Conservation (phyloP, 2,888 invertebrate genomes). For the Chaetogeoica ovagalla region DNA sequence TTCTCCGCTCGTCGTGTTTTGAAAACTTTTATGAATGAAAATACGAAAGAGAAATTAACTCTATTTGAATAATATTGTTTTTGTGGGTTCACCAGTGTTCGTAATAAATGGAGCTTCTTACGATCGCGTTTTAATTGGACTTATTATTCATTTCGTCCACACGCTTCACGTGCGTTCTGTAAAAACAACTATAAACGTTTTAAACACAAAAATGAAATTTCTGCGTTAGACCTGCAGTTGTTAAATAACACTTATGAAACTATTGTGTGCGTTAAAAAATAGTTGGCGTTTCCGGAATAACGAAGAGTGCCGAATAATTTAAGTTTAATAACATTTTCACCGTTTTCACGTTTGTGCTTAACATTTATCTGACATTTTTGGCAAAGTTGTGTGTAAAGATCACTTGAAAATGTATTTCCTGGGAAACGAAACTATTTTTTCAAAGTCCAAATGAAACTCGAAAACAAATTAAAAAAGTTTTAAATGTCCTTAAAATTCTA, state of each 20-base stretch:
- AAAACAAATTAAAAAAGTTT: neutral
- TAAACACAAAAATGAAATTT: neutral
- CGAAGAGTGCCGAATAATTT: too few species aligned
- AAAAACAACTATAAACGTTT: neutral
- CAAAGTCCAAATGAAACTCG: neutral
- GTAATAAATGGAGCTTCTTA: neutral
- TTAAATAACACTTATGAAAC: neutral
- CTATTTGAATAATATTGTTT: constrained; percentile 9
- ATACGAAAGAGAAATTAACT: neutral
- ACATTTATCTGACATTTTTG: neutral
- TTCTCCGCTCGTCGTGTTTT: neutral
- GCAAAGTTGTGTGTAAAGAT: neutral
- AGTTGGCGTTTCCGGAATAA: neutral
- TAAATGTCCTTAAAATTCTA: neutral
- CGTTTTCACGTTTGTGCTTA: neutral
- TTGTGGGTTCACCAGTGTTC: neutral
- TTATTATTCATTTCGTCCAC: neutral
- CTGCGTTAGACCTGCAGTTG: too few species aligned
- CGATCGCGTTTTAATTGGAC: neutral
- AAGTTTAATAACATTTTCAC: neutral
- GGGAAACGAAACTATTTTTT: neutral
- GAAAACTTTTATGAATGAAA: neutral
- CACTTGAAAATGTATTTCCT: neutral
- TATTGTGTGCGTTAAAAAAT: neutral
- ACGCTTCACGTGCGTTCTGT: neutral